Evolutionary conservation across 2,888 invertebrate genomes (phyloP), one percentile per base, ranked within the genome.

Genomic region (Eulithis prunata): DNA sequence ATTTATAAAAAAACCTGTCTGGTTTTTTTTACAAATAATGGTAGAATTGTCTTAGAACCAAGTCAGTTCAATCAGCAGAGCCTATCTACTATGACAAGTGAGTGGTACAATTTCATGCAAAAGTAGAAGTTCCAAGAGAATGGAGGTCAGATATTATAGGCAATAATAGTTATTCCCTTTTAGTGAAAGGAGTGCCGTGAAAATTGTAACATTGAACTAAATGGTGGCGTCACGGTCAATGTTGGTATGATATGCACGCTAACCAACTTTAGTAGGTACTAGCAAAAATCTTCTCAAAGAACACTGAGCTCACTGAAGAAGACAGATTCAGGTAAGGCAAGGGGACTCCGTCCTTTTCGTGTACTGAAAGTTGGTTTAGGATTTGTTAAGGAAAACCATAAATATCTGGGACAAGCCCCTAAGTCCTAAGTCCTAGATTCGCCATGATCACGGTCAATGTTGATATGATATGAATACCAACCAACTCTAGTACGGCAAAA

Each of bases 181-280:
- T 60, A 54, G 45, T 54, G 41, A 54, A 46, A 61, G 53, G n/a
- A 54, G 51, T 51, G 41, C 49, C 59, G 59, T 55, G 49, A 49
- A 57, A 66, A 66, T 66, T 58, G 58, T 64, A 55, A 49, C 62
- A 66, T 62, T 66, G 66, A 49, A 53, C 57, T 55, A 32, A 61
- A 53, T 64, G 13, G 55, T 43, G 32, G 21, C 38, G 57, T 62
- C 51, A 61, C 14, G 61, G 53, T 57, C 61, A 57, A 57, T 51
- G 43, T 51, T 59, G 21, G 43, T 38, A 14, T 41, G 46, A 32
- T 47, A 28, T 53, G 43, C 62, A 51, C 51, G 51, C 13, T 28
- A 49, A 32, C n/a, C 32, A 52, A 41, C 41, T 52, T 36, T 36
- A 36, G 13, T 21, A 21, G 21, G 21, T 12, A 53, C 36, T 14